Base-by-base conservation (phyloP, 2,113 vertebrate genomes). In the Python bivittatus region DNA sequence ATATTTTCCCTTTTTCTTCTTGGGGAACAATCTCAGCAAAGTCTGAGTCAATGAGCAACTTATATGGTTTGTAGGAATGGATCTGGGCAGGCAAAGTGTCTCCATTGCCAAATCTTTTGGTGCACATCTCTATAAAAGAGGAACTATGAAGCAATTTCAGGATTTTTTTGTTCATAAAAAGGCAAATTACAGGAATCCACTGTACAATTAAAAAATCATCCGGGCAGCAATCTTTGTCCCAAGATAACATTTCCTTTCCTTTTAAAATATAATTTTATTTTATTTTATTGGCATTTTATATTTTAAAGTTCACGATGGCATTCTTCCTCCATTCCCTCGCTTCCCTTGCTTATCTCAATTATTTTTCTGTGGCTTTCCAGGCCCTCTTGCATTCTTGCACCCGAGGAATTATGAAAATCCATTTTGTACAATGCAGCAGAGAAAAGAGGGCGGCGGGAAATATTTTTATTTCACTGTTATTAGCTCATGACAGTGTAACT, bases 401-500 rank as follows among this genome's bases (percentile, higher is more conserved):
- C 91, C 93, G 6, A 85, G 79, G 96, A 95, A 92, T 93, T 94
- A 86, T 0, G 54, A 93, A 93, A 96, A 96, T 94, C 95, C 97
- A 97, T 96, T 96, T 96, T 95, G 93, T 1, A 92, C 85, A 68
- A 29, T 88, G 91, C 89, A 27, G 95, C 54, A 0, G 48, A 88
- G 79, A 93, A 91, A 22, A 38, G 58, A 17, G 8, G 56, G 15
- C 15, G 93, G 92, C 33, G 72, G 84, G 23, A 23, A 27, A 91
- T 72, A 94, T 94, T 95, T 95, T 96, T 95, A 95, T 96, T 94
- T 94, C 93, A 87, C 93, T 56, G 84, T 95, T 93, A 95, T 96
- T 95, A 96, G 95, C 22, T 4, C 61, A 58, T 91, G 96, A 96
- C 96, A 95, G 95, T 94, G 96, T 96, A 97, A 97, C 96, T 95